Base-by-base conservation (phyloP, 2,797 vertebrate genomes). In the Hippopotamyrus pictus region DNA sequence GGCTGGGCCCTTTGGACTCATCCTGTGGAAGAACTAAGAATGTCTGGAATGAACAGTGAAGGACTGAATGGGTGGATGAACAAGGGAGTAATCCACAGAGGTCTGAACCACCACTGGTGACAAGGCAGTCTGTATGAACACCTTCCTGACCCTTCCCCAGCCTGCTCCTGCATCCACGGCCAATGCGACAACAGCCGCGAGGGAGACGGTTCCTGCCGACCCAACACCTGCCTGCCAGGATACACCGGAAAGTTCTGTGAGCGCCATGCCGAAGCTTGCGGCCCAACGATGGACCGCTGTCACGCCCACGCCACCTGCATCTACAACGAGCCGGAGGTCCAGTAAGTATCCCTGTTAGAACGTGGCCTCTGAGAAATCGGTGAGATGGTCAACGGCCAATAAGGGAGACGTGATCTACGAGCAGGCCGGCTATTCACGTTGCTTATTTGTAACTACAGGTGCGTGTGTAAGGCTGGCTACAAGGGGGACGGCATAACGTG, bases 391-490 rank as follows among this genome's bases (percentile, higher is more conserved):
- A 17, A 6, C 14, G 14, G 14, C 69, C 29, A 85, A 51, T 14
- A 29, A 51, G 9, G n/a, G 12, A 17, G 2, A 48, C 0, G 46
- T 5, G 46, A 25, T 11, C 22, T 14, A 14, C 9, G 57, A 46
- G 62, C 4, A 86, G 50, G 9, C n/a, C 19, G 65, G 29, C 33
- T 57, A 9, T 19, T 11, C n/a, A 87, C 88, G 85, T 9, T 53
- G 51, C 90, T 44, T 76, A 33, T 41, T 59, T n/a, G 69, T 46
- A 29, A 76, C 90, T 87, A 0, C 87, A 99, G 98, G 91, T 99
- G 98, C 92, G 91, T 97, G 33, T 99, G 98, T 94, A 97, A 97
- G 90, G 91, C 94, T 48, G 98, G 98, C 86, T 99, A 96, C 6
- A 93, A 96, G 91, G 98, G 98, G 0, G 97, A 98, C 3, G 98